Percentiles rank a stretch among this genome's conserved stretches.
Evolutionary conservation across 2,888 invertebrate genomes (phyloP).

Genomic region (Gari tellinella): DNA sequence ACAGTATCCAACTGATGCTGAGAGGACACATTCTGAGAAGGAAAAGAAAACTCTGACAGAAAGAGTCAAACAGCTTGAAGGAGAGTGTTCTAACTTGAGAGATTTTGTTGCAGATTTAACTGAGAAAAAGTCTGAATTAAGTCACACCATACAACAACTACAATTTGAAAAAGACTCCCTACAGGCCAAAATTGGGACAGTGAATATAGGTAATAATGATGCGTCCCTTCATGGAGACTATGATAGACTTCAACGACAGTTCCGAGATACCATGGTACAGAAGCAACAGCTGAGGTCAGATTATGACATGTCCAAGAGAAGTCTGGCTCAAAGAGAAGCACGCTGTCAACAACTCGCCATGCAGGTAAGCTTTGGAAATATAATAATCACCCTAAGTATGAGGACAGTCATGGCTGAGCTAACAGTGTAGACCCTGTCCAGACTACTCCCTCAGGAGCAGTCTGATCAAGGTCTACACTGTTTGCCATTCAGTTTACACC

Average conservation of each 20-base stretch:
- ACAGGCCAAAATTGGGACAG: constrained; percentile 55
- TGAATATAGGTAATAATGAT: constrained; percentile 57
- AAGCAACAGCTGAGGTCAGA: constrained; percentile 72
- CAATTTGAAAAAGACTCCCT: constrained; percentile 73
- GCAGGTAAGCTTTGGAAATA: constrained; percentile 67
- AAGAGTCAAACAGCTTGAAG: constrained; percentile 74
- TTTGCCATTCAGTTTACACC: too few species aligned
- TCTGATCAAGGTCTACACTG: too few species aligned
- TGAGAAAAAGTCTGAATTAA: constrained; percentile 62
- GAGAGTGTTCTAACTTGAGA: constrained; percentile 57
- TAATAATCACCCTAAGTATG: too few species aligned
- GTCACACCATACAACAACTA: constrained; percentile 65
- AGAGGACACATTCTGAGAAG: constrained; percentile 68
- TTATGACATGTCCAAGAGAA: constrained; percentile 70
- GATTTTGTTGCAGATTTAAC: constrained; percentile 67
- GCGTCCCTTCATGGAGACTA: constrained; percentile 70
- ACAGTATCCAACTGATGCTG: constrained; percentile 55
- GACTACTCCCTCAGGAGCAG: too few species aligned
- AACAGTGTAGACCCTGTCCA: too few species aligned
- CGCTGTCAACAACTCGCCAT: constrained; percentile 79
- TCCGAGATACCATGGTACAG: constrained; percentile 72
- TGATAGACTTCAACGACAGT: constrained; percentile 74
- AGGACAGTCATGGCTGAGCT: too few species aligned
- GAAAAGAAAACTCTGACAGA: constrained; percentile 68
- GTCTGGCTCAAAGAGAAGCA: constrained; percentile 73